phyloP scores from a whole-genome alignment of 2,113 vertebrate species.

The Lagopus muta region DNA sequence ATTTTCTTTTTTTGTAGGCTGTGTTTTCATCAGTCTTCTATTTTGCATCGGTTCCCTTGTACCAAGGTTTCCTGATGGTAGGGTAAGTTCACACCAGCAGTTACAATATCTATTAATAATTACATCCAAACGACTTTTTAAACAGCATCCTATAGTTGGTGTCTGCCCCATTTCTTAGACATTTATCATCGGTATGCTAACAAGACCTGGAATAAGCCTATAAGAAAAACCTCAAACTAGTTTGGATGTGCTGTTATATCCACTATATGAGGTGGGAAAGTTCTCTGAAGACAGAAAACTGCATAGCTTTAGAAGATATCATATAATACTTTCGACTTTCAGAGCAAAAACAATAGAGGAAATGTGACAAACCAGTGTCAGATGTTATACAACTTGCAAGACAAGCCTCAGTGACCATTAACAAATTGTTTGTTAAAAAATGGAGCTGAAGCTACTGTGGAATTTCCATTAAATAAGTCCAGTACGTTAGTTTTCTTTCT shows the following conservation, averaged over 20 bases:
- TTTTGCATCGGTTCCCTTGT: constrained; percentile 96
- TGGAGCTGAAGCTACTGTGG: neutral
- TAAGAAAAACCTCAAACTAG: neutral
- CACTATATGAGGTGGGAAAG: rapidly evolving
- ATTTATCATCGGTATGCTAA: neutral
- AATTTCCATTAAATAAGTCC: neutral
- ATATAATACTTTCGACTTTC: rapidly evolving
- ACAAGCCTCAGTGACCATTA: neutral
- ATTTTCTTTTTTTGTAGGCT: constrained; percentile 78
- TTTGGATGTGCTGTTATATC: neutral
- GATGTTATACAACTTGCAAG: neutral
- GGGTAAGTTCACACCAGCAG: constrained; percentile 82
- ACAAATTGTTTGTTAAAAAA: neutral
- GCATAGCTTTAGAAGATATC: neutral
- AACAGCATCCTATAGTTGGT: neutral
- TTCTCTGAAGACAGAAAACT: neutral
- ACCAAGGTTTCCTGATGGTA: constrained; percentile 99
- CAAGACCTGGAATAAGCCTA: neutral
- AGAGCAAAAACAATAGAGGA: neutral
- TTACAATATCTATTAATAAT: neutral
- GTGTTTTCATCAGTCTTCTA: constrained; percentile 98
- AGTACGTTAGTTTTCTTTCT: neutral
- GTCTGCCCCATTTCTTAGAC: neutral
- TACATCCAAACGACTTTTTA: neutral
- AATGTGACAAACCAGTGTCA: neutral